Conservation (phyloP, 2,888 invertebrate genomes). For the Sialis lutaria region DNA sequence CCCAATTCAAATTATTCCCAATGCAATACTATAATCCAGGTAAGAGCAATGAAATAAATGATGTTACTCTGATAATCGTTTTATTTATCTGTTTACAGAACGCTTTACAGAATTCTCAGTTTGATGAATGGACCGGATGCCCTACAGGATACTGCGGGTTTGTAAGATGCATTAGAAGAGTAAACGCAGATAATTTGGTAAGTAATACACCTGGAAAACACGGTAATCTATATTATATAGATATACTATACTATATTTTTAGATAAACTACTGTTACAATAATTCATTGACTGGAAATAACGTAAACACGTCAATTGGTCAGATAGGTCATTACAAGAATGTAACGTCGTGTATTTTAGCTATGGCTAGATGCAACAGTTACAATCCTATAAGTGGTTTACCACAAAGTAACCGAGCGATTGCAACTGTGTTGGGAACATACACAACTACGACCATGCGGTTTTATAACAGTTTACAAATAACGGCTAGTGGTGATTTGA, state of each 20-base stretch:
- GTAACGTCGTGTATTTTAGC: conserved; percentile 5
- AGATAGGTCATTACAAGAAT: conserved; percentile 1
- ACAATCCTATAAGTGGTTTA: conserved; percentile 3
- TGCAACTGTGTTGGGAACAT: neutral
- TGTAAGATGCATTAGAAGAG: conserved; percentile 1
- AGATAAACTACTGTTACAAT: conserved; percentile 3
- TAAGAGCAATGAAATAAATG: too few relatives aligned
- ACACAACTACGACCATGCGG: neutral
- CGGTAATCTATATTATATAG: neutral
- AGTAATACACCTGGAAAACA: neutral
- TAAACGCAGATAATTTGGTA: conserved; percentile 4
- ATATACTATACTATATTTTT: neutral
- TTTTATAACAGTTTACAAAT: conserved; percentile 4
- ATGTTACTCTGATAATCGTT: too few relatives aligned
- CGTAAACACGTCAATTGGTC: neutral
- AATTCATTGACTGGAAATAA: conserved; percentile 4
- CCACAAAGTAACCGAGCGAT: neutral
- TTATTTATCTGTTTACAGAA: too few relatives aligned
- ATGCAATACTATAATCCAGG: too few relatives aligned
- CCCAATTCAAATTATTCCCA: too few relatives aligned
- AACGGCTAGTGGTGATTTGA: conserved; percentile 3
- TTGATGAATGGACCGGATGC: neutral
- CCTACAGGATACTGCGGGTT: conserved; percentile 5
- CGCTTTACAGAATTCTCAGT: too few relatives aligned
- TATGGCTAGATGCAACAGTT: conserved; percentile 2